Base-by-base conservation (phyloP, 2,113 vertebrate species). In the Equus przewalskii region DNA sequence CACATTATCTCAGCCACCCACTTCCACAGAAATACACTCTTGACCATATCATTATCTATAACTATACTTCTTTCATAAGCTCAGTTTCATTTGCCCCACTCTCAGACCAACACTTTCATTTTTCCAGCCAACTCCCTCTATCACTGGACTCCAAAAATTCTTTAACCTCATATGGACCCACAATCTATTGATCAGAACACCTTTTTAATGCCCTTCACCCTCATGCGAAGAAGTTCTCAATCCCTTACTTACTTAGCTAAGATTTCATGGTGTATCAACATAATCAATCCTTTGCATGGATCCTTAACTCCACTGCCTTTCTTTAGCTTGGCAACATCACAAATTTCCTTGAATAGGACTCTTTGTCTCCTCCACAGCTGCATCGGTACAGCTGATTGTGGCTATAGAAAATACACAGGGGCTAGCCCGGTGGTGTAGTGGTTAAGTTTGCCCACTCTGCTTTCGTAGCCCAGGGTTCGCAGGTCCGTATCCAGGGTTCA, bases 301-400 rank as follows among this genome's bases (percentile, higher is more conserved):
- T 15, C 72, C 8, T 94, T 94, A 46, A 72, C 24, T 36, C 46
- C 30, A 30, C 46, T 90, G 18, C 12, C 36, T 65, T 44, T 96
- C 78, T 93, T 82, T 62, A 83, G 36, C 26, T 90, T 85, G 36
- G 28, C 28, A 90, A 93, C 90, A 64, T 22, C 62, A 96, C 46
- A 90, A 26, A 79, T 85, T 56, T 90, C 54, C 36, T 56, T 85
- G 5, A 85, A 72, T 94, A 18, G n/a, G 54, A 86, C 16, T 54
- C 22, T 65, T 44, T 18, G 18, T 73, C 46, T 51, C 79, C 9
- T 82, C 15, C 26, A 84, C 13, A 84, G 56, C 16, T 24, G 80
- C 36, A 72, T 14, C 72, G 65, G 22, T 30, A 30, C 67, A 82
- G 16, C 11, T 75, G 16, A 58, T 18, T 60, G 7, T 96, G 62